Percentiles rank a stretch among this genome's conserved stretches.
phyloP scores from a whole-genome alignment of 2,113 vertebrate species.

The Grallaria varia region DNA sequence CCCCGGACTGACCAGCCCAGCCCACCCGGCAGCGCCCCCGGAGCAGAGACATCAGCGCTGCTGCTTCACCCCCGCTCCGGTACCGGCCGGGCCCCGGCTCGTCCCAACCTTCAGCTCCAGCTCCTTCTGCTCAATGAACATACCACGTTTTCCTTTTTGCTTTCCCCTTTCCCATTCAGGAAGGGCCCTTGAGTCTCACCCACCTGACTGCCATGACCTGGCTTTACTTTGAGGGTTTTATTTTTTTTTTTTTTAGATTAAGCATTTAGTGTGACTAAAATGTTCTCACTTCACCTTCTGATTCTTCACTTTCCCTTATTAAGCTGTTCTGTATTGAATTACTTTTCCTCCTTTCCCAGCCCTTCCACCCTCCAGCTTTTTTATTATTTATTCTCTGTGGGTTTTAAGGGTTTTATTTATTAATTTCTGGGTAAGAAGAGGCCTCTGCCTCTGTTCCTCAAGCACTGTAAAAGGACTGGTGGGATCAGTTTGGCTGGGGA shows the following conservation, averaged over 20 bases:
- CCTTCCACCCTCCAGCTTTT: not conserved
- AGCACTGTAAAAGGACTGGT: fast-evolving
- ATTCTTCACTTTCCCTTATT: constrained; percentile 7
- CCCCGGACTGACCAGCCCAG: fast-evolving
- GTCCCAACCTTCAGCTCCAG: not conserved
- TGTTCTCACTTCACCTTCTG: not conserved
- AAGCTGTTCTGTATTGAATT: not conserved
- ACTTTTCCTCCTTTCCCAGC: not conserved
- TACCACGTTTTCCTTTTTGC: fast-evolving
- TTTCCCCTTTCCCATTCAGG: not conserved
- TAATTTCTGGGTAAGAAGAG: not conserved
- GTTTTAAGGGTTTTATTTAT: not conserved
- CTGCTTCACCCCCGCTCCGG: not conserved
- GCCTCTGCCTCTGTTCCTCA: not conserved
- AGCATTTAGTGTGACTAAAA: not conserved
- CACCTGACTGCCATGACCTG: not conserved
- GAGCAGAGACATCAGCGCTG: not conserved
- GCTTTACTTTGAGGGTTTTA: not conserved
- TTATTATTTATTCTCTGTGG: not conserved
- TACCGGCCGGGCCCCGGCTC: fast-evolving
- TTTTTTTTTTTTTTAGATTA: not conserved
- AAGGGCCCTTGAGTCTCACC: not conserved
- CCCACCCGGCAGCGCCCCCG: fast-evolving
- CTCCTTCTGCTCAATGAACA: not conserved
- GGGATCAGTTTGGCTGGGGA: not conserved